These are phyloP conservation scores for Hyperoplus lanceolatus DNA, from an alignment of 2,797 vertebrate genomes.

Conservation along the genomic window DNA sequence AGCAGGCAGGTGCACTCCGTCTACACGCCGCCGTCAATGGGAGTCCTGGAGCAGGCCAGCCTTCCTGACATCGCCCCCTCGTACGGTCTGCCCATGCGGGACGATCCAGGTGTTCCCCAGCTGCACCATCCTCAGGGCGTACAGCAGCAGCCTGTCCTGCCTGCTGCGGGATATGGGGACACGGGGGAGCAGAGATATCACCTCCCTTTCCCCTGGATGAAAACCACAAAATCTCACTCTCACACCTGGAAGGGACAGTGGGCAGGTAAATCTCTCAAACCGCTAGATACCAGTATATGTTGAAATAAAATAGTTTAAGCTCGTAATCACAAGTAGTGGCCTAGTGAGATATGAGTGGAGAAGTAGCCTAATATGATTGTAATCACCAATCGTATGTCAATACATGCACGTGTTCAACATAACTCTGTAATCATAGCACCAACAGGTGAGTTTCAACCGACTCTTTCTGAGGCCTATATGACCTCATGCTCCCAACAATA, in stretches of 20 bases:
- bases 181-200: conserved; percentile 87
- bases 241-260: conserved; percentile 96
- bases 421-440: conserved; percentile 4
- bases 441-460: conserved; percentile 11
- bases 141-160: conserved; percentile 83
- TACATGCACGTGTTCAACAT: neutral
- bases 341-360: neutral
- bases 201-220: conserved; percentile 99
- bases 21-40: conserved; percentile 86
- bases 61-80: conserved; percentile 90
- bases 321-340: neutral
- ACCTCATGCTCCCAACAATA: conserved; percentile 61
- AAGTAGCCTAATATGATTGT: neutral
- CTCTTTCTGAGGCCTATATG: conserved; percentile 36
- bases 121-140: conserved; percentile 87
- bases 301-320: too few species aligned
- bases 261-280: conserved; percentile 88
- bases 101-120: conserved; percentile 88
- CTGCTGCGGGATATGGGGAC: conserved; percentile 86
- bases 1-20: conserved; percentile 89
- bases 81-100: conserved; percentile 90
- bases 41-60: conserved; percentile 88
- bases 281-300: neutral
- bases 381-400: neutral
- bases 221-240: conserved; percentile 95